These are phyloP conservation scores for Noctuana brunneofusca DNA, from an alignment of 2,888 invertebrate genomes.

Conservation along the genomic window DNA sequence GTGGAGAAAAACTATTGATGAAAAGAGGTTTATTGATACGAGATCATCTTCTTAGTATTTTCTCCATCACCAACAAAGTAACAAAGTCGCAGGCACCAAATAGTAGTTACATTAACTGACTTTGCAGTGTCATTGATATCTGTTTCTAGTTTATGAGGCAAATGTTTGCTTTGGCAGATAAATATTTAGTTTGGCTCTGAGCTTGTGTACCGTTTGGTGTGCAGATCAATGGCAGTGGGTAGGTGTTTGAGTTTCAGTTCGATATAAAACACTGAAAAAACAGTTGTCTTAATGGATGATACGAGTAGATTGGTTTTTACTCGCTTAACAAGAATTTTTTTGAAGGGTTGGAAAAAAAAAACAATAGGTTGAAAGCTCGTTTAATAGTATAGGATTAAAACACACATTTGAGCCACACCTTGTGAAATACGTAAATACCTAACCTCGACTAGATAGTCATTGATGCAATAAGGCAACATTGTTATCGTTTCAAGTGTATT, in stretches of 20 bases:
- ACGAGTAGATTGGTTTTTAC: too few species aligned
- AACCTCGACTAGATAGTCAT: background rate
- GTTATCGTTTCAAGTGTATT: conserved; percentile 4
- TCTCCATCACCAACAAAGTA: too few species aligned
- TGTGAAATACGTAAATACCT: background rate
- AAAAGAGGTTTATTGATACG: too few species aligned
- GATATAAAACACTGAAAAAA: conserved; percentile 1
- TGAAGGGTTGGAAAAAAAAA: too few species aligned
- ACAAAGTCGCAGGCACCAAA: too few species aligned
- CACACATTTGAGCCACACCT: conserved; percentile 3
- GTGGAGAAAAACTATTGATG: too few species aligned
- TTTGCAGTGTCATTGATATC: conserved; percentile 12
- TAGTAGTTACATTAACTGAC: background rate
- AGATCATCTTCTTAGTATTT: too few species aligned
- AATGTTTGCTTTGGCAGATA: conserved; percentile 26
- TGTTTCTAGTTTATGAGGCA: conserved; percentile 22
- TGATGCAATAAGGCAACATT: background rate
- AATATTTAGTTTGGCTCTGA: conserved; percentile 25
- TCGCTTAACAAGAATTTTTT: too few species aligned
- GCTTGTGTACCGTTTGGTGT: conserved; percentile 12
- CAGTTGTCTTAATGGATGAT: background rate
- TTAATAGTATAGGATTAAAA: too few species aligned
- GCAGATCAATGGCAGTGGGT: background rate
- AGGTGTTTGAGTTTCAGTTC: background rate
- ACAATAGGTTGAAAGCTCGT: too few species aligned